Conservation (phyloP, 2,888 invertebrate genomes). For the Xylophagus ater region DNA sequence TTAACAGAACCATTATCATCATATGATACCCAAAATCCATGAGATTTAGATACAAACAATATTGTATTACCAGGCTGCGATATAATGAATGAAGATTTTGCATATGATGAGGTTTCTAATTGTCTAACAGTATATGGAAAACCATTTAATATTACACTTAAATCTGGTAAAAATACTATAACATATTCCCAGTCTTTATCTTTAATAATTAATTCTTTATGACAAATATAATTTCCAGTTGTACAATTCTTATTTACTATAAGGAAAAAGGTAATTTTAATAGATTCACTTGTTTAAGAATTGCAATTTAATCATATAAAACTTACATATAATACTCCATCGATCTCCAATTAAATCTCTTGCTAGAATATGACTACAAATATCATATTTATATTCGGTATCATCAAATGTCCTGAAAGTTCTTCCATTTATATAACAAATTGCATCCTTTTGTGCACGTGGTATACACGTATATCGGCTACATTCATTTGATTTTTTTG, state of each 20-base stretch:
- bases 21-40: constrained; percentile 65
- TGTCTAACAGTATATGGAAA: constrained; percentile 42
- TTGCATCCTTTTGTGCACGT: constrained; percentile 50
- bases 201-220: constrained; percentile 50
- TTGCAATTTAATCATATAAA: constrained; percentile 3
- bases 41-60: constrained; percentile 54
- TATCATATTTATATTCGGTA: constrained; percentile 64
- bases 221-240: constrained; percentile 43
- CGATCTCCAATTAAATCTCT: constrained; percentile 53
- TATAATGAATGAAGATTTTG: constrained; percentile 49
- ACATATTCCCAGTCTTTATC: constrained; percentile 46
- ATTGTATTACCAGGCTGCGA: constrained; percentile 57
- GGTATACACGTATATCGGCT: constrained; percentile 53
- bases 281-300: background rate
- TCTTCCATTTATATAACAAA: constrained; percentile 54
- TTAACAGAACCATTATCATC: constrained; percentile 56
- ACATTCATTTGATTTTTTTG: constrained; percentile 38
- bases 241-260: constrained; percentile 56
- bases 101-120: constrained; percentile 32
- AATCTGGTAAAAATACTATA: constrained; percentile 42
- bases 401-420: constrained; percentile 73
- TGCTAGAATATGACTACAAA: constrained; percentile 69
- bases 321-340: constrained; percentile 61
- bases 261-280: no score
- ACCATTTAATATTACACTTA: constrained; percentile 57